Base-by-base conservation (phyloP, 2,113 vertebrate genomes). In the Catharus bicknelli region DNA sequence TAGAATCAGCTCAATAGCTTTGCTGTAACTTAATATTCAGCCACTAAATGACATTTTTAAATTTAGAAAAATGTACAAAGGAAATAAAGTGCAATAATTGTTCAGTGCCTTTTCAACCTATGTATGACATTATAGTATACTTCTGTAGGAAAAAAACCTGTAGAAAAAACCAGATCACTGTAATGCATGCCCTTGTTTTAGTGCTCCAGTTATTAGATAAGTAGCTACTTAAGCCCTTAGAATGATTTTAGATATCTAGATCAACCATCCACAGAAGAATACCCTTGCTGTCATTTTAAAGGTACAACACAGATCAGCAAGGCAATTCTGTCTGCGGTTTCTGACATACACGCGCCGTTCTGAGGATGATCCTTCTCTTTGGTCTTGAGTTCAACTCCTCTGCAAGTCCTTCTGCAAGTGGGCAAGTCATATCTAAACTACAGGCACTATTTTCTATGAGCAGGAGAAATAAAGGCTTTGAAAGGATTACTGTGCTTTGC, bases 271-370 rank as follows among this genome's bases (percentile, higher is more conserved):
- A 40, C 43, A 63, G 72, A 22, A 86, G 53, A 89, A 90, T 50
- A 79, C 11, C 40, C 25, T 3, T 55, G 43, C 80, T 90, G 43
- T 84, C 26, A 72, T 48, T 83, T 86, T 34, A 82, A 79, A 92
- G 45, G 50, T 53, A 34, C 4, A 92, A 57, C 63, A 77, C 1
- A 82, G 22, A 75, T 53, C 64, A 88, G 34, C 2, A 13, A 74
- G 55, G 25, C 18, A 58, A 70, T 77, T 77, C 74, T 63, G 22
- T 42, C 40, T 62, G n/a, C 51, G 48, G 25, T 83, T 83, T 83
- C 83, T 84, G 86, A 86, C 34, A 72, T 2, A 59, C 3, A 70
- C 0, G 0, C 0, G 0, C 34, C 0, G 0, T 51, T 79, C 67
- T 6, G 1, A 76, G 62, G 68, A 85, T 0, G 5, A 87, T 34